Conservation (phyloP, 2,113 vertebrate species). For the Epinephelus fuscoguttatus region DNA sequence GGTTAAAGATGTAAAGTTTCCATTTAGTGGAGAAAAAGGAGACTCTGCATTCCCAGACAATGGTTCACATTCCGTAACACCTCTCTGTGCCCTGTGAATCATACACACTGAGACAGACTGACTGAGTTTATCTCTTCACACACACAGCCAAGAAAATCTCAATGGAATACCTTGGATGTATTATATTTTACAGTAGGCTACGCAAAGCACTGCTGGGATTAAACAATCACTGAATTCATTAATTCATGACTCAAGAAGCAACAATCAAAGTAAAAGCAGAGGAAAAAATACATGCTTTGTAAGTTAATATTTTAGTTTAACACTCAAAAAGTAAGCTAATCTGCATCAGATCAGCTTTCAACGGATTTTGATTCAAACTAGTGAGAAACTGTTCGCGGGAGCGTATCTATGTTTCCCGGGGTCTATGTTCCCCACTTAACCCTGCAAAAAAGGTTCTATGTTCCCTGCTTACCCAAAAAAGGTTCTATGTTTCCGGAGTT, state of each 20-base stretch:
- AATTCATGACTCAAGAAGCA: background rate
- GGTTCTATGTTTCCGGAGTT: no score
- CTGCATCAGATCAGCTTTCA: background rate
- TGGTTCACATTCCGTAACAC: conserved; percentile 82
- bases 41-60: conserved; percentile 86
- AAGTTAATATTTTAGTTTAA: background rate
- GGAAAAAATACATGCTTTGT: background rate
- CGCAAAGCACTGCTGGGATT: background rate
- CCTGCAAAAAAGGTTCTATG: no score
- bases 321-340: background rate
- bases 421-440: no score
- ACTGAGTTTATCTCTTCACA: conserved; percentile 52
- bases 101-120: conserved; percentile 62
- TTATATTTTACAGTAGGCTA: conserved; percentile 21
- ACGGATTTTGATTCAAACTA: background rate
- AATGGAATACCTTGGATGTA: conserved; percentile 62
- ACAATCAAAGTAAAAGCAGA: background rate
- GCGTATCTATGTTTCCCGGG: no score
- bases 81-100: conserved; percentile 77
- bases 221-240: conserved; percentile 10
- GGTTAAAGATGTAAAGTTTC: conserved; percentile 77
- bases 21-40: conserved; percentile 76
- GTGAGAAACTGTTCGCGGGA: background rate
- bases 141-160: conserved; percentile 39
- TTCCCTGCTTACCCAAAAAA: no score